A percentile compares a stretch with the other conserved stretches of the same genome.
Conservation (phyloP, 2,113 vertebrate species). For the Eurystomus gularis region DNA sequence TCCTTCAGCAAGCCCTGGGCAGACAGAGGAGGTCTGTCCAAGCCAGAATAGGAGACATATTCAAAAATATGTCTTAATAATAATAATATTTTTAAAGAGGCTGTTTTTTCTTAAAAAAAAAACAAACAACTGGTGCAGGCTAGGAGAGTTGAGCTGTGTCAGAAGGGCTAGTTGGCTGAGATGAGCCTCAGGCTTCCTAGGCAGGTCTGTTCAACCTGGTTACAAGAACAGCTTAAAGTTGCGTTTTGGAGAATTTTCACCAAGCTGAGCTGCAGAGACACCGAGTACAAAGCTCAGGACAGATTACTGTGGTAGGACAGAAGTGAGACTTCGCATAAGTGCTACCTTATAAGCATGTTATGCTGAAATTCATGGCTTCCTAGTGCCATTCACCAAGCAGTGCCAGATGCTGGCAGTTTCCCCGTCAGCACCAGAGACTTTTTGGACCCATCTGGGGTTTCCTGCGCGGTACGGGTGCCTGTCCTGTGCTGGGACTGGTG, state of each 20-base stretch:
- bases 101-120: too few species aligned
- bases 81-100: neutral
- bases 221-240: neutral
- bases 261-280: neutral
- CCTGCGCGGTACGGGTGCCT: fast-evolving
- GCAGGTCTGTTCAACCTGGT: neutral
- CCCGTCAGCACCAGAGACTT: neutral
- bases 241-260: neutral
- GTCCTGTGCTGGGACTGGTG: fast-evolving
- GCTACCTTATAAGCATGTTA: neutral
- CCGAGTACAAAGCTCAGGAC: neutral
- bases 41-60: neutral
- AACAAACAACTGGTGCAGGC: neutral
- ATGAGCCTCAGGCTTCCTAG: neutral
- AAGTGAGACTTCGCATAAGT: neutral
- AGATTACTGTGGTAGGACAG: neutral
- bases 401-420: neutral
- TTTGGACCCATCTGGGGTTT: neutral
- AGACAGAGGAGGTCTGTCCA: neutral
- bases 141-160: neutral
- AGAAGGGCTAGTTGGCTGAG: neutral
- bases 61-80: neutral
- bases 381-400: neutral
- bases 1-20: neutral
- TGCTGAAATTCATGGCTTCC: neutral